A percentile compares a stretch with the other conserved stretches of the same genome.
These are phyloP conservation scores for Drosophila arizonae DNA, from an alignment of 1,140 invertebrate species.

Conservation along the genomic window DNA sequence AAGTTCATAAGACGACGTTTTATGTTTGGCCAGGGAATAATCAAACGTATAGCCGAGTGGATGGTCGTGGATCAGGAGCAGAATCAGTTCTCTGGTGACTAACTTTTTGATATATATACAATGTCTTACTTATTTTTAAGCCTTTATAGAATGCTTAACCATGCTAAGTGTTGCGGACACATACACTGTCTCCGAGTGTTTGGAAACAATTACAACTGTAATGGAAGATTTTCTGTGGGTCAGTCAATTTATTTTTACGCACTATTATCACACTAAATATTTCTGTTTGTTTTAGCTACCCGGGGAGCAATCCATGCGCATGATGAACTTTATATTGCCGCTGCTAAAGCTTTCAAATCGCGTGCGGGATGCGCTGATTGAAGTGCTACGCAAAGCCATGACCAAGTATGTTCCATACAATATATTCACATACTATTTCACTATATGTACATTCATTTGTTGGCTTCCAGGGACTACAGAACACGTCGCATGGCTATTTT, in stretches of 20 bases:
- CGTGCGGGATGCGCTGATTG: slow-evolving; percentile 76
- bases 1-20: slow-evolving; percentile 76
- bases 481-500: slow-evolving; percentile 77
- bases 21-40: slow-evolving; percentile 75
- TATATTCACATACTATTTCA: background rate
- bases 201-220: slow-evolving; percentile 69
- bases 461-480: slow-evolving; percentile 46
- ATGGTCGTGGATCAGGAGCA: slow-evolving; percentile 79
- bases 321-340: slow-evolving; percentile 81
- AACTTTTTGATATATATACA: too few species aligned
- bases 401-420: slow-evolving; percentile 44
- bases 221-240: slow-evolving; percentile 78
- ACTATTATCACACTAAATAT: too few species aligned
- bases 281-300: slow-evolving; percentile 52
- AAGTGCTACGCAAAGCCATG: slow-evolving; percentile 76
- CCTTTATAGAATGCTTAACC: slow-evolving; percentile 67
- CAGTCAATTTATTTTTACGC: slow-evolving; percentile 3
- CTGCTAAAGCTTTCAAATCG: slow-evolving; percentile 69
- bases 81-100: slow-evolving; percentile 69
- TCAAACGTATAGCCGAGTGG: slow-evolving; percentile 72
- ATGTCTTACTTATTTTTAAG: too few species aligned
- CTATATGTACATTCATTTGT: background rate
- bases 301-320: slow-evolving; percentile 80
- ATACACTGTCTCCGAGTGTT: slow-evolving; percentile 75
- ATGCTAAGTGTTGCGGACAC: slow-evolving; percentile 76